Conservation (phyloP, 2,113 vertebrate genomes). For the Trochalopteron elliotii region DNA sequence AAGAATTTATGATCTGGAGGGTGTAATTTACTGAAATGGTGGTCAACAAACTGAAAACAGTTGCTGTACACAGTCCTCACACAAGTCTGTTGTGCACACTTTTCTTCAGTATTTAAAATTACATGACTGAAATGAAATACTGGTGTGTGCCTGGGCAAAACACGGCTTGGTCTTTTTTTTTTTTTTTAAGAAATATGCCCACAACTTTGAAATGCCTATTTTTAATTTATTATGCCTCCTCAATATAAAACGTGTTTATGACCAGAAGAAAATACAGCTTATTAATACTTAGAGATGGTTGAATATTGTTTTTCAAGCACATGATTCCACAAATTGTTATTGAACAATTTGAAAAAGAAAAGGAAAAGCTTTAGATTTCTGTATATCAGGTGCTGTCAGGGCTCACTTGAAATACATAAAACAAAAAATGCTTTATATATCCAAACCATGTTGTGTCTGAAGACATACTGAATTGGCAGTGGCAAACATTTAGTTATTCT, state of each 20-base stretch:
- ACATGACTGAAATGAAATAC: neutral
- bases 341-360: neutral
- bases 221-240: neutral
- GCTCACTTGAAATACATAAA: neutral
- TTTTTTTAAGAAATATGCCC: neutral
- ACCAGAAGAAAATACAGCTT: neutral
- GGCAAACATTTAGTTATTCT: neutral
- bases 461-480: neutral
- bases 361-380: neutral
- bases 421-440: neutral
- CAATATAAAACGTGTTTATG: neutral
- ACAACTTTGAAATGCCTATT: neutral
- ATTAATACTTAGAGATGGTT: neutral
- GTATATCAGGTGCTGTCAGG: neutral
- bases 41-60: neutral
- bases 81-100: neutral
- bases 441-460: neutral
- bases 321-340: neutral
- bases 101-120: neutral
- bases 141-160: neutral
- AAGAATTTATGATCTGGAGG: neutral
- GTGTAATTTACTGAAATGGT: neutral
- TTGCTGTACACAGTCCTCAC: neutral
- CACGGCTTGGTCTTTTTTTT: neutral
- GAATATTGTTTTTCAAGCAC: neutral